Percentiles rank a stretch among this genome's conserved stretches.
phyloP scores from a whole-genome alignment of 2,888 invertebrate species.

The Eledona agricola region DNA sequence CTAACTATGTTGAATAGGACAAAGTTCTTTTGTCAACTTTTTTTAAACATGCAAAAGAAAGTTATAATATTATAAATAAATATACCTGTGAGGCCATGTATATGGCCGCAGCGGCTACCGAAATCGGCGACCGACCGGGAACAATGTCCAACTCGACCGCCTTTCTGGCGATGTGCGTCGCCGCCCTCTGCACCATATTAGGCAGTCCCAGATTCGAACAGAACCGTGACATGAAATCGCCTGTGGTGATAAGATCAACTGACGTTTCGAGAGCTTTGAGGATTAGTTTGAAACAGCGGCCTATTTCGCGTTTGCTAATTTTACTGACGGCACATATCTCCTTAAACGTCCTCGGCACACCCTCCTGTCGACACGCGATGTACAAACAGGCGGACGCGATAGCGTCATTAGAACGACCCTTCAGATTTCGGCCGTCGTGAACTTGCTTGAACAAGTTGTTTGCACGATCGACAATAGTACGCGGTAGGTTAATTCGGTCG shows the following conservation, averaged over 20 bases:
- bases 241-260: conserved; percentile 96
- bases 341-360: conserved; percentile 98
- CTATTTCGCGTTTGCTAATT: conserved; percentile 99
- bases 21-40: too few relatives aligned
- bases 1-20: too few relatives aligned
- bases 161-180: conserved; percentile 95
- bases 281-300: conserved; percentile 96
- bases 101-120: conserved; percentile 98
- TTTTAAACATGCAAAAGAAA: conserved; percentile 3
- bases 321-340: conserved; percentile 99
- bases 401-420: conserved; percentile 94
- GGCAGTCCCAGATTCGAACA: conserved; percentile 95
- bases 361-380: conserved; percentile 98
- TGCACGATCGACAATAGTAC: conserved; percentile 96
- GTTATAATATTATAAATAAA: neutral
- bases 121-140: conserved; percentile 97
- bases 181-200: conserved; percentile 89
- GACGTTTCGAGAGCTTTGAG: conserved; percentile 95
- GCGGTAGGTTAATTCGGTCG: conserved; percentile 95
- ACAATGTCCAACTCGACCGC: conserved; percentile 98
- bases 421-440: conserved; percentile 94
- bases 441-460: conserved; percentile 98
- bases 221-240: conserved; percentile 99
- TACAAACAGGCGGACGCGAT: conserved; percentile 99
- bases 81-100: conserved; percentile 96